Conservation (phyloP, 2,113 vertebrate genomes). For the Leucosticte australis region DNA sequence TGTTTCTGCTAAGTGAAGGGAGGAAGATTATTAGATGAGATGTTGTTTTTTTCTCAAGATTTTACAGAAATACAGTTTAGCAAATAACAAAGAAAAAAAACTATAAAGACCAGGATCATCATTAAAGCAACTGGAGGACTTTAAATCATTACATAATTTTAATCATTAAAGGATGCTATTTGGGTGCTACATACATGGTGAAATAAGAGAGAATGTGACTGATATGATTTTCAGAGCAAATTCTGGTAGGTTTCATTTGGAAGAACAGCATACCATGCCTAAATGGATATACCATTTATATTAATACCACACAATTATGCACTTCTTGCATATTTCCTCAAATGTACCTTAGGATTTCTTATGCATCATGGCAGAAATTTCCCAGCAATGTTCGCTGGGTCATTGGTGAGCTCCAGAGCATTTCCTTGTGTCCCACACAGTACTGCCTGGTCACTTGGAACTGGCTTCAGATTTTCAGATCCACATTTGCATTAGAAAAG, state of each 20-base stretch:
- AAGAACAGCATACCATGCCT: background rate
- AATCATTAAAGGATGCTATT: background rate
- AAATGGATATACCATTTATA: background rate
- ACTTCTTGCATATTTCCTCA: background rate
- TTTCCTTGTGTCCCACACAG: background rate
- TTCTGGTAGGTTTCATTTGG: background rate
- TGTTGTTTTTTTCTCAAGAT: background rate
- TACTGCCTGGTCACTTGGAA: slow-evolving; percentile 28
- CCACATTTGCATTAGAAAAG: slow-evolving; percentile 45
- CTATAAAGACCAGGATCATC: background rate
- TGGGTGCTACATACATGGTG: accelerated
- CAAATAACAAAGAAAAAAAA: background rate
- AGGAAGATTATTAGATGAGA: background rate
- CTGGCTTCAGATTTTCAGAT: slow-evolving; percentile 1
- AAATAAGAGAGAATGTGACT: background rate
- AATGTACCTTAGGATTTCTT: background rate
- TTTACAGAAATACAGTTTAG: background rate
- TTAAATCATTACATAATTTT: background rate
- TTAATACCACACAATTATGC: background rate
- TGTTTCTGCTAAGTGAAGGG: slow-evolving; percentile 30
- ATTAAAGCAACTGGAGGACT: background rate
- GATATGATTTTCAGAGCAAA: background rate
- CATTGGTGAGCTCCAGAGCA: background rate
- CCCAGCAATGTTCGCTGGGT: background rate
- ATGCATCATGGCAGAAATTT: background rate